Percentiles rank a stretch among this genome's conserved stretches.
These are phyloP conservation scores for Columbina picui DNA, from an alignment of 2,113 vertebrate species.

Conservation along the genomic window DNA sequence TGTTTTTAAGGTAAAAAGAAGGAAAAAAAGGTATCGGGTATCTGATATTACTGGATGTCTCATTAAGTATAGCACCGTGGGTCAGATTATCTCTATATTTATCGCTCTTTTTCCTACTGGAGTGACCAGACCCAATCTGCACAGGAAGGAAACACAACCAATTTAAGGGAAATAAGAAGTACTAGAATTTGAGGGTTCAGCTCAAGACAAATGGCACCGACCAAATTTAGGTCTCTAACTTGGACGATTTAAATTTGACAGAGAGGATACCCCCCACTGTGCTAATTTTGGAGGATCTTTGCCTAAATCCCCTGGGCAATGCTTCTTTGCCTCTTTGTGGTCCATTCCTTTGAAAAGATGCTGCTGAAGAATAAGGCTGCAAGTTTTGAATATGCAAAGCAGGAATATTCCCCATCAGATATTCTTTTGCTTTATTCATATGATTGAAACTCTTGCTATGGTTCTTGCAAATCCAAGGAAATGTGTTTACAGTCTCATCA, in stretches of 20 bases:
- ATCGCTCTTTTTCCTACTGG: background rate
- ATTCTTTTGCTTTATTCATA: slow-evolving; percentile 69
- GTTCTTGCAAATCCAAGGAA: slow-evolving; percentile 70
- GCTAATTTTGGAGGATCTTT: slow-evolving; percentile 39
- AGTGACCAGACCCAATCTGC: background rate
- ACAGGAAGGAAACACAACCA: background rate
- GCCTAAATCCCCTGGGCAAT: slow-evolving; percentile 39
- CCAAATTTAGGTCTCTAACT: background rate
- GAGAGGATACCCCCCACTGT: background rate
- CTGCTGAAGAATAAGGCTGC: slow-evolving; percentile 49
- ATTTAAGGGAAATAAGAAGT: background rate
- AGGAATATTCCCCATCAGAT: slow-evolving; percentile 64
- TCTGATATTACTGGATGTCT: background rate
- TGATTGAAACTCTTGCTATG: slow-evolving; percentile 59
- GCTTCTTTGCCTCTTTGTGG: slow-evolving; percentile 19
- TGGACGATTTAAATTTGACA: background rate
- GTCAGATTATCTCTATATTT: background rate
- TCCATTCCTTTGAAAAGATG: slow-evolving; percentile 41
- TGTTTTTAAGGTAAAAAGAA: background rate
- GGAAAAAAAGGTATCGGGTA: background rate
- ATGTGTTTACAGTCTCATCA: slow-evolving; percentile 74
- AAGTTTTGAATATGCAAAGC: slow-evolving; percentile 72
- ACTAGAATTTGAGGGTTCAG: background rate
- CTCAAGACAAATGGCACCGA: accelerated
- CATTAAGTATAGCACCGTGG: accelerated